Percentiles rank a stretch among this genome's conserved stretches.
phyloP scores from a whole-genome alignment of 2,797 vertebrate species.

The Falco biarmicus region DNA sequence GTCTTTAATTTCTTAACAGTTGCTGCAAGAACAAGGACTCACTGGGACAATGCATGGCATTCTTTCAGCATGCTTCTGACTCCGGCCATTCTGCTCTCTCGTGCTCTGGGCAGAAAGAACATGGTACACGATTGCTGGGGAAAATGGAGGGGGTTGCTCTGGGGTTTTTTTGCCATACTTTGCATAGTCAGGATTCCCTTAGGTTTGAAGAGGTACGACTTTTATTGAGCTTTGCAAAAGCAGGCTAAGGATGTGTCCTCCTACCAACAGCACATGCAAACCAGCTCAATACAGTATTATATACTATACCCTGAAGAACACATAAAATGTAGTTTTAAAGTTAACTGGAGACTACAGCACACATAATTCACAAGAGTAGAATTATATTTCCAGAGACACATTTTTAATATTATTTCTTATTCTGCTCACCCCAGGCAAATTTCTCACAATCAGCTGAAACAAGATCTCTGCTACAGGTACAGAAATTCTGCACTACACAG shows the following conservation, averaged over 20 bases:
- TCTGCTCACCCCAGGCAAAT: background rate
- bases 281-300: background rate
- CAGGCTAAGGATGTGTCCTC: background rate
- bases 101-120: background rate
- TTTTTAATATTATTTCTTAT: slow-evolving; percentile 15
- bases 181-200: background rate
- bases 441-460: background rate
- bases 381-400: slow-evolving; percentile 13
- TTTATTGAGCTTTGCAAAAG: background rate
- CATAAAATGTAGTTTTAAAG: background rate
- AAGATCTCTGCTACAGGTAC: background rate
- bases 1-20: background rate
- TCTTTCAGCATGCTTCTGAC: background rate
- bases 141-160: background rate
- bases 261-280: background rate
- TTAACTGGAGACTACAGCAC: background rate
- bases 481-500: background rate
- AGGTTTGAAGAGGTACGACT: background rate
- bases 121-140: background rate
- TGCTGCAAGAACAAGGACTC: background rate
- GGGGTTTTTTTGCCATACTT: background rate
- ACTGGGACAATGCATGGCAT: background rate
- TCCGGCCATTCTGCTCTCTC: background rate
- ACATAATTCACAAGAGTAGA: background rate
- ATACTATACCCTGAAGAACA: background rate